These are phyloP conservation scores for Labrus mixtus DNA, from an alignment of 2,113 vertebrate species.

Conservation along the genomic window DNA sequence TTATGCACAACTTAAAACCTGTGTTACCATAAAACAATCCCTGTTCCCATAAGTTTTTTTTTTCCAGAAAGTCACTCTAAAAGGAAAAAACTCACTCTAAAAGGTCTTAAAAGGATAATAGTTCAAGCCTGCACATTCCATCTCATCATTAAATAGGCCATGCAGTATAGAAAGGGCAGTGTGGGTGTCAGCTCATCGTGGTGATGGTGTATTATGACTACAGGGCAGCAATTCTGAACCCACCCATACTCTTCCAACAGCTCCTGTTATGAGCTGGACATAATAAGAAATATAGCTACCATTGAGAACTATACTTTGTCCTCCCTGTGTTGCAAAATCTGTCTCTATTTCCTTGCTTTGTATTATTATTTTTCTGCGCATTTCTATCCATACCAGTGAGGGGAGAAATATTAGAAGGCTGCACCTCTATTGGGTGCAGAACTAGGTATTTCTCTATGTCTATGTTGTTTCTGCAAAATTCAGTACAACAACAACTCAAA, in stretches of 20 bases:
- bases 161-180: constrained; percentile 9
- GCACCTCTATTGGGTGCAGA: not conserved
- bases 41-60: not conserved
- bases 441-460: not conserved
- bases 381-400: constrained; percentile 23
- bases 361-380: constrained; percentile 15
- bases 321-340: not conserved
- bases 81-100: not conserved
- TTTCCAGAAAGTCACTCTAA: not conserved
- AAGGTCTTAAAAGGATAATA: not conserved
- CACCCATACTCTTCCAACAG: constrained; percentile 8
- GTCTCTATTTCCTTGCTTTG: not conserved
- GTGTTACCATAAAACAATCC: not conserved
- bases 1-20: not conserved
- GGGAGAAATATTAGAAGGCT: not conserved
- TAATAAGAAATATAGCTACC: constrained; percentile 3
- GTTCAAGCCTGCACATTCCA: constrained; percentile 2
- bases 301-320: not conserved
- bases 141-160: constrained; percentile 20
- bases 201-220: constrained; percentile 28
- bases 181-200: constrained; percentile 3
- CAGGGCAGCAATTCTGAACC: constrained; percentile 19
- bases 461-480: not conserved
- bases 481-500: too few species aligned
- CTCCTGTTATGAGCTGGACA: constrained; percentile 17